Evolutionary conservation across 2,888 invertebrate genomes (phyloP).

Genomic region (Lacanobia wlatinum): DNA sequence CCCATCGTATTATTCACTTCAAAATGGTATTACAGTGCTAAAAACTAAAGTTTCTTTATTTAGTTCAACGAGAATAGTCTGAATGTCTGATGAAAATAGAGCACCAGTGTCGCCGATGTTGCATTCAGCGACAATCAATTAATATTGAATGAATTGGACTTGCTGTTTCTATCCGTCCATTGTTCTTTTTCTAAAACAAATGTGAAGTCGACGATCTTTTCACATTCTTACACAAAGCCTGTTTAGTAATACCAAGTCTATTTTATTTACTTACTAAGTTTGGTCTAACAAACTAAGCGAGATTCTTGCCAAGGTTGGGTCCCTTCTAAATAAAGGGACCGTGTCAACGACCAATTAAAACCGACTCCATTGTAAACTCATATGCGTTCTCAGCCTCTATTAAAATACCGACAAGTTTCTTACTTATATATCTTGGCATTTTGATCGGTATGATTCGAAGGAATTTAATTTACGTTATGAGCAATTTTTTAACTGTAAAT

Average conservation of each 20-base stretch:
- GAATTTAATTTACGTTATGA: constrained; percentile 31
- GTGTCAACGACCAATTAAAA: constrained; percentile 45
- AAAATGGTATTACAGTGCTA: not conserved
- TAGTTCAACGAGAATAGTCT: not conserved
- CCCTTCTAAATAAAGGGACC: constrained; percentile 38
- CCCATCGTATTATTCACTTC: not conserved
- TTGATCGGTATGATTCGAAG: constrained; percentile 25
- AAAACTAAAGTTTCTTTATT: not conserved
- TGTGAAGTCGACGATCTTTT: not conserved
- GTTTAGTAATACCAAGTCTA: not conserved
- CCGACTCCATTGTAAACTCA: constrained; percentile 26
- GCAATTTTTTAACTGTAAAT: not conserved
- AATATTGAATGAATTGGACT: constrained; percentile 6
- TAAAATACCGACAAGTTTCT: constrained; percentile 46
- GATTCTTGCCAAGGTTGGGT: constrained; percentile 26
- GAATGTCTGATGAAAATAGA: constrained; percentile 7
- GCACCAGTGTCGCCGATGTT: not conserved
- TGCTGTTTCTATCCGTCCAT: constrained; percentile 3
- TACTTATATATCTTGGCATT: constrained; percentile 32
- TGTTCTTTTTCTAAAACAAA: constrained; percentile 17
- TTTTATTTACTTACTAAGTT: constrained; percentile 24
- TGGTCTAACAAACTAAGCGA: constrained; percentile 21
- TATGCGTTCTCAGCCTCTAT: constrained; percentile 32
- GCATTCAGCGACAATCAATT: not conserved
- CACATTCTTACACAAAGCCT: not conserved